Percentiles rank a stretch among this genome's conserved stretches.
phyloP scores from a whole-genome alignment of 2,797 vertebrate genomes.

The Parauchenoglanis punctatus region DNA sequence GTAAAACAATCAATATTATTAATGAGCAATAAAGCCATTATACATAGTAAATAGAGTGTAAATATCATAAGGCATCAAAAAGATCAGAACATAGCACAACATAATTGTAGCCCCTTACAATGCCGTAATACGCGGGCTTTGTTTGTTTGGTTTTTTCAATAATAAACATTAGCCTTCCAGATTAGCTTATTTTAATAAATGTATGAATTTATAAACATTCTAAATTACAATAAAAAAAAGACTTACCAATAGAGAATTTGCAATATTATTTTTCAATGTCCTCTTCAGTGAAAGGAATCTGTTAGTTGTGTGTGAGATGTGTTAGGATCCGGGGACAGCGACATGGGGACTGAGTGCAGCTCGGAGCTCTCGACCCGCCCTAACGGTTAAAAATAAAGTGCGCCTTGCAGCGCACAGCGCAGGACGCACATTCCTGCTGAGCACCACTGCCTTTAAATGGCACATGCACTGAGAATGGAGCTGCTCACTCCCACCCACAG shows the following conservation, averaged over 20 bases:
- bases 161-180: background rate
- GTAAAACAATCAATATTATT: background rate
- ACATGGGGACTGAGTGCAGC: slow-evolving; percentile 36
- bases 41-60: background rate
- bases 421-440: slow-evolving; percentile 76
- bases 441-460: slow-evolving; percentile 78
- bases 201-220: background rate
- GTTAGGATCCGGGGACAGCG: slow-evolving; percentile 1
- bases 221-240: background rate
- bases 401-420: slow-evolving; percentile 67
- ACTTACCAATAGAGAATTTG: slow-evolving; percentile 5
- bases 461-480: slow-evolving; percentile 64
- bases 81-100: background rate
- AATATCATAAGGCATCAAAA: background rate
- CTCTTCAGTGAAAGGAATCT: background rate
- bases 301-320: background rate
- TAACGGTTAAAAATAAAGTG: slow-evolving; percentile 79
- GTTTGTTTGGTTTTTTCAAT: background rate
- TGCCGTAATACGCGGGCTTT: background rate
- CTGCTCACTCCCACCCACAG: slow-evolving; percentile 27
- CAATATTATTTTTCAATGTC: background rate
- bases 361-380: slow-evolving; percentile 73
- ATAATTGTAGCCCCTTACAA: background rate
- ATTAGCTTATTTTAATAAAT: background rate
- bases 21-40: background rate